A percentile compares a stretch with the other conserved stretches of the same genome.
Evolutionary conservation across 2,113 vertebrate genomes (phyloP).

Genomic region (Syngnathus scovelli): DNA sequence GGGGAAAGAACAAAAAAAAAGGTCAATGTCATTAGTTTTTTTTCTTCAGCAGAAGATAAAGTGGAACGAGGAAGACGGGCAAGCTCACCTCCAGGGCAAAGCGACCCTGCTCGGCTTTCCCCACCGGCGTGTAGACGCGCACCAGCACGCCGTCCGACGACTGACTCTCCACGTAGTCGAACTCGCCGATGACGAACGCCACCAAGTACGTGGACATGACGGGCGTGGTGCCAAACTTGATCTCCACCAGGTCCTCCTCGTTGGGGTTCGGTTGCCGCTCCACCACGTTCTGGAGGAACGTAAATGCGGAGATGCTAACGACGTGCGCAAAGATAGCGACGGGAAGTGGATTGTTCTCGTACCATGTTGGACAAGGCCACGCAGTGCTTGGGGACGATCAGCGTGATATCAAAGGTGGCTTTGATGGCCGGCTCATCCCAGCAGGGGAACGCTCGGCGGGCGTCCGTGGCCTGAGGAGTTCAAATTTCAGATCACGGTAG

Average conservation of each 20-base stretch:
- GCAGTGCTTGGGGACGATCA: slow-evolving; percentile 95
- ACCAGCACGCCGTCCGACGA: slow-evolving; percentile 88
- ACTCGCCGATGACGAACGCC: slow-evolving; percentile 96
- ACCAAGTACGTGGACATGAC: slow-evolving; percentile 97
- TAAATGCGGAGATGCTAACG: no score
- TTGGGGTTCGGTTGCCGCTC: slow-evolving; percentile 88
- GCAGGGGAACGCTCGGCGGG: slow-evolving; percentile 95
- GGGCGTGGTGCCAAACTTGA: slow-evolving; percentile 90
- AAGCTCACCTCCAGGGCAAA: slow-evolving; percentile 92
- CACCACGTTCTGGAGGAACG: slow-evolving; percentile 77
- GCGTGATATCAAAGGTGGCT: slow-evolving; percentile 94
- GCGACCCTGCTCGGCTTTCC: slow-evolving; percentile 93
- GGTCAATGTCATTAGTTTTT: no score
- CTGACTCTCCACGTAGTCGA: slow-evolving; percentile 90
- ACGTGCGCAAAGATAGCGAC: no score
- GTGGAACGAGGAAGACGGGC: no score
- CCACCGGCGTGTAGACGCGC: slow-evolving; percentile 92
- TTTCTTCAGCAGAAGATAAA: no score
- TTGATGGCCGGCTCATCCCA: slow-evolving; percentile 98
- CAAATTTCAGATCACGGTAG: no score
- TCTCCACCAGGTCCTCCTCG: slow-evolving; percentile 87
- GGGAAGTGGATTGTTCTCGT: slow-evolving; percentile 43
- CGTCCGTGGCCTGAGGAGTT: slow-evolving; percentile 85
- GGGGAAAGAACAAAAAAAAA: no score
- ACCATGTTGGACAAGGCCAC: slow-evolving; percentile 99